Conservation (phyloP, 1,140 invertebrate species). For the Sinella curviseta region DNA sequence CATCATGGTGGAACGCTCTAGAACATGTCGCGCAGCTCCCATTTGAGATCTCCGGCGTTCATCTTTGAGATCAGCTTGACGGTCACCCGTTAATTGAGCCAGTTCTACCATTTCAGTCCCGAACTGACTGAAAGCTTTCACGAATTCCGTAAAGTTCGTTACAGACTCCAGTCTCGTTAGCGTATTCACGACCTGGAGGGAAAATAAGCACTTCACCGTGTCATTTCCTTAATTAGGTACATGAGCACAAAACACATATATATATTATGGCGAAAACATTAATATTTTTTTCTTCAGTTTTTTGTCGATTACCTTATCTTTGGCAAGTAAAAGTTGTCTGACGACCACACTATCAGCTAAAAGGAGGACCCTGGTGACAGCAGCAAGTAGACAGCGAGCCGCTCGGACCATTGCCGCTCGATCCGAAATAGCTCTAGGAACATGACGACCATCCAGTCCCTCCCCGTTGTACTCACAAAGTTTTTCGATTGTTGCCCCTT, state of each 20-base stretch:
- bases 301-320: slow-evolving; percentile 78
- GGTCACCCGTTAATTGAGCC: slow-evolving; percentile 81
- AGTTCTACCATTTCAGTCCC: slow-evolving; percentile 98
- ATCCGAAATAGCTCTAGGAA: slow-evolving; percentile 65
- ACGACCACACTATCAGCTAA: slow-evolving; percentile 98
- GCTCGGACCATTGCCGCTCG: slow-evolving; percentile 81
- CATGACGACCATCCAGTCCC: slow-evolving; percentile 38
- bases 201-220: slow-evolving; percentile 21
- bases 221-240: no score
- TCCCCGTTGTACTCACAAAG: slow-evolving; percentile 70
- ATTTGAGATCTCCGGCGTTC: slow-evolving; percentile 93
- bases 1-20: slow-evolving; percentile 98
- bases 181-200: slow-evolving; percentile 69
- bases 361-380: slow-evolving; percentile 93
- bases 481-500: slow-evolving; percentile 84
- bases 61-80: slow-evolving; percentile 88
- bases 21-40: slow-evolving; percentile 86
- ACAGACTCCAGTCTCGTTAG: slow-evolving; percentile 87
- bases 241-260: slow-evolving; percentile 22
- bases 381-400: slow-evolving; percentile 81
- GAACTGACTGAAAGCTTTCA: slow-evolving; percentile 97
- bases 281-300: not conserved
- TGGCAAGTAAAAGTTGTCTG: slow-evolving; percentile 90
- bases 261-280: slow-evolving; percentile 14
- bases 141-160: slow-evolving; percentile 91